A percentile compares a stretch with the other conserved stretches of the same genome.
These are phyloP conservation scores for Catocala sponsa DNA, from an alignment of 2,888 invertebrate species.

Conservation along the genomic window DNA sequence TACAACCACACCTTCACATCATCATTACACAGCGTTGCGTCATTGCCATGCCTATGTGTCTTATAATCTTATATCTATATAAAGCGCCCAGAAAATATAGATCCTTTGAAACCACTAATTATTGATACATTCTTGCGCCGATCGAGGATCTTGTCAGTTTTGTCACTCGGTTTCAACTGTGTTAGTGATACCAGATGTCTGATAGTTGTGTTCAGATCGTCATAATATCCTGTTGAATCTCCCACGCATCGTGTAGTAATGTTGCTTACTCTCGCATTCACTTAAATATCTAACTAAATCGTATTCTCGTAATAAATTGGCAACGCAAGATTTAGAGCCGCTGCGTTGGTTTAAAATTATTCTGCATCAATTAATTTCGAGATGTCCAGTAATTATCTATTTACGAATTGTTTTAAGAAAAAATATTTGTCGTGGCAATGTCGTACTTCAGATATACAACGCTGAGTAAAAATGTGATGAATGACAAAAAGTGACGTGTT, in stretches of 20 bases:
- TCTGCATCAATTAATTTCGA: not conserved
- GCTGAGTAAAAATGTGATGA: constrained; percentile 8
- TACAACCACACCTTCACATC: constrained; percentile 65
- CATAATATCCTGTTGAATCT: constrained; percentile 26
- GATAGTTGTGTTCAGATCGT: constrained; percentile 15
- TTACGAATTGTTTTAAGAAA: too few relatives aligned
- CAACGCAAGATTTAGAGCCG: not conserved
- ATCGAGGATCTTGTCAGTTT: constrained; percentile 24
- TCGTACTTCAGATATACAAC: not conserved
- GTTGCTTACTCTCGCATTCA: constrained; percentile 4
- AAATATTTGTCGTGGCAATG: not conserved
- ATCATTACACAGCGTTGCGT: constrained; percentile 56
- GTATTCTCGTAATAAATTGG: not conserved
- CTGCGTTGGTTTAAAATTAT: not conserved
- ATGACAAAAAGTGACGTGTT: constrained; percentile 21
- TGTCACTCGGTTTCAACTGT: constrained; percentile 21
- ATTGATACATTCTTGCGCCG: constrained; percentile 3
- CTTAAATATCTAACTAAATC: not conserved
- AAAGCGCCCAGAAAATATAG: constrained; percentile 26
- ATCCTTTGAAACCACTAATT: constrained; percentile 8
- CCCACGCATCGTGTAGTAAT: constrained; percentile 15
- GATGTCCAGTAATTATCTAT: too few relatives aligned
- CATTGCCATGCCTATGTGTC: constrained; percentile 72
- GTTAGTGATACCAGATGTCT: constrained; percentile 36
- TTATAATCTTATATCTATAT: constrained; percentile 27